Evolutionary conservation across 2,113 vertebrate species (phyloP).

Genomic region (Paralichthys olivaceus): DNA sequence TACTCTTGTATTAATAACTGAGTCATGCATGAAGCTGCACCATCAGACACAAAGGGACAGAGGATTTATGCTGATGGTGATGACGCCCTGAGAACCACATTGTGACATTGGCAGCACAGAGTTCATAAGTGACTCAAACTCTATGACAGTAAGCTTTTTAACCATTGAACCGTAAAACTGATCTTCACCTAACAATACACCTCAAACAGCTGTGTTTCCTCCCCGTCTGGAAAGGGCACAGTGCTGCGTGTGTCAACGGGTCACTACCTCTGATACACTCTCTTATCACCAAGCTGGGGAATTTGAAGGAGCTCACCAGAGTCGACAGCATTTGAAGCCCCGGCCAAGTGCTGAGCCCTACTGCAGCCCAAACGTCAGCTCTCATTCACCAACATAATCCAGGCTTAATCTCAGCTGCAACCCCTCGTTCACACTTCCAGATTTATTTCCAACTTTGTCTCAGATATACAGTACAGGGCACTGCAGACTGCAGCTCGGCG

Average conservation of each 20-base stretch:
- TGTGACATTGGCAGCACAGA: not conserved
- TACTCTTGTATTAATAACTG: too few species aligned
- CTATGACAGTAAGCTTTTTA: not conserved
- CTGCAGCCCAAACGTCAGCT: not conserved
- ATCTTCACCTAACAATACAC: constrained; percentile 8
- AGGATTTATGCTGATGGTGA: not conserved
- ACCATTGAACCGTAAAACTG: not conserved
- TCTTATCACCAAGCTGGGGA: constrained; percentile 77
- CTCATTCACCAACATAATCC: constrained; percentile 12
- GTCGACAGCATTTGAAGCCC: constrained; percentile 45
- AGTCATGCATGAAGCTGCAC: not conserved
- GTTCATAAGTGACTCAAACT: not conserved
- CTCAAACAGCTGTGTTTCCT: not conserved
- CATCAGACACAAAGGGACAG: not conserved
- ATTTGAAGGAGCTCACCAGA: constrained; percentile 62
- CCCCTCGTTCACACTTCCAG: not conserved
- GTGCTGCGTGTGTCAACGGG: constrained; percentile 48
- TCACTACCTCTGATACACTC: constrained; percentile 57
- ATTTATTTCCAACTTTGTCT: constrained; percentile 37
- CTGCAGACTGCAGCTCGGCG: not conserved
- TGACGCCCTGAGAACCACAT: too few species aligned
- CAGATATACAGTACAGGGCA: not conserved
- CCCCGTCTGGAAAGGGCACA: not conserved
- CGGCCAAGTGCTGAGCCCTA: constrained; percentile 11
- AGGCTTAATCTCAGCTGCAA: constrained; percentile 15